Evolutionary conservation across 2,797 vertebrate genomes (phyloP).

Genomic region (Melopsittacus undulatus): DNA sequence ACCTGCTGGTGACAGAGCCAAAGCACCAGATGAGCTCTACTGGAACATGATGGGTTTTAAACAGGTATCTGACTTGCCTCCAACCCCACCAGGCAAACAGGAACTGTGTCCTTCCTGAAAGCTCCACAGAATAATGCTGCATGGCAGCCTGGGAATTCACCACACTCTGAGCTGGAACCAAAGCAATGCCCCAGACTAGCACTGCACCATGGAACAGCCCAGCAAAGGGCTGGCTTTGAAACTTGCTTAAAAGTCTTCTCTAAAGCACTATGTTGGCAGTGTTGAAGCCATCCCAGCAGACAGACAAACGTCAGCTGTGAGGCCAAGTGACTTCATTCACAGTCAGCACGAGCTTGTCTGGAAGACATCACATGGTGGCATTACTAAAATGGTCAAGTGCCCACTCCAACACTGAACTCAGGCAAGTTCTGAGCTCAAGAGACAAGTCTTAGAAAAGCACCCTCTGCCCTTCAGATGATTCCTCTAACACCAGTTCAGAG

Average conservation of each 20-base stretch:
- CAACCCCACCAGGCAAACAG: background rate
- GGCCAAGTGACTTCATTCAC: background rate
- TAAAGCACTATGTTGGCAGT: background rate
- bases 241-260: background rate
- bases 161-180: background rate
- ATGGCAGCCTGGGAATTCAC: background rate
- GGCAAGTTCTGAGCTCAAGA: background rate
- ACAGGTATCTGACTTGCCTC: background rate
- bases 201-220: background rate
- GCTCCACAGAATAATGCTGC: background rate
- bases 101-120: background rate
- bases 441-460: background rate
- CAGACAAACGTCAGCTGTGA: background rate
- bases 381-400: background rate
- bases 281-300: background rate
- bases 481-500: background rate
- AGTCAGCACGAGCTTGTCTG: background rate
- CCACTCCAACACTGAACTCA: background rate
- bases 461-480: background rate
- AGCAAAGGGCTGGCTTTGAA: background rate
- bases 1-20: background rate
- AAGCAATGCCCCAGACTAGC: background rate
- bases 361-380: background rate
- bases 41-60: rapidly evolving
- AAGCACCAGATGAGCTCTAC: background rate